phyloP scores from a whole-genome alignment of 2,888 invertebrate genomes.

The Drosophila neutralis region DNA sequence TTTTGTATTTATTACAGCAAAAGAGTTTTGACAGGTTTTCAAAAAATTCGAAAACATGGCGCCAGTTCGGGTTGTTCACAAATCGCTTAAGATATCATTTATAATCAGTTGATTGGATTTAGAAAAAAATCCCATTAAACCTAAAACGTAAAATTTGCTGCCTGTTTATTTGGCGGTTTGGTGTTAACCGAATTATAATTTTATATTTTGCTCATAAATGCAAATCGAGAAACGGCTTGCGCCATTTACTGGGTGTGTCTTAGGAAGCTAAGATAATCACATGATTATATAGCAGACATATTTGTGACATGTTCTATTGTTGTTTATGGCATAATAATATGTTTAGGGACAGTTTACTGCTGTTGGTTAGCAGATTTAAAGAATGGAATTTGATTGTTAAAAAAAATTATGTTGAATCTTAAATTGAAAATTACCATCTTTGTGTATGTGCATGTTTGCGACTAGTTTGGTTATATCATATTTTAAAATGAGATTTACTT shows the following conservation, averaged over 20 bases:
- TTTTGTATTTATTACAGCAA: constrained; percentile 67
- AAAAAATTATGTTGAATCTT: constrained; percentile 4
- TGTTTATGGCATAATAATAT: constrained; percentile 52
- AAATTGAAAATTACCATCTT: background rate
- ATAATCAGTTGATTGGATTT: constrained; percentile 44
- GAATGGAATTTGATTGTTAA: constrained; percentile 1
- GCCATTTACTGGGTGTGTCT: constrained; percentile 29
- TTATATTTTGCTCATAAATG: constrained; percentile 48
- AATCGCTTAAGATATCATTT: constrained; percentile 46
- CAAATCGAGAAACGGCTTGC: constrained; percentile 19
- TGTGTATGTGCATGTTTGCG: background rate
- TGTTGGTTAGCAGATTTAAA: constrained; percentile 27
- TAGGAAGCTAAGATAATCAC: constrained; percentile 42
- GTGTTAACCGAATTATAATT: constrained; percentile 47
- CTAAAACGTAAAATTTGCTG: constrained; percentile 3
- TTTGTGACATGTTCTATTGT: constrained; percentile 40
- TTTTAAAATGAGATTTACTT: constrained; percentile 5
- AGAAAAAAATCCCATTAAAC: background rate
- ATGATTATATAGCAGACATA: constrained; percentile 50
- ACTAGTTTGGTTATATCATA: background rate
- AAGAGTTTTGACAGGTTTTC: constrained; percentile 59
- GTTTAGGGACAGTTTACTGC: constrained; percentile 31
- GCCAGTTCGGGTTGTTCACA: constrained; percentile 29
- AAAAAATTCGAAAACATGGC: constrained; percentile 20
- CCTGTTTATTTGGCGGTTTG: constrained; percentile 19